Evolutionary conservation across 2,113 vertebrate genomes (phyloP), one percentile per base, ranked within the genome.

Genomic region (Noturus placidus): DNA sequence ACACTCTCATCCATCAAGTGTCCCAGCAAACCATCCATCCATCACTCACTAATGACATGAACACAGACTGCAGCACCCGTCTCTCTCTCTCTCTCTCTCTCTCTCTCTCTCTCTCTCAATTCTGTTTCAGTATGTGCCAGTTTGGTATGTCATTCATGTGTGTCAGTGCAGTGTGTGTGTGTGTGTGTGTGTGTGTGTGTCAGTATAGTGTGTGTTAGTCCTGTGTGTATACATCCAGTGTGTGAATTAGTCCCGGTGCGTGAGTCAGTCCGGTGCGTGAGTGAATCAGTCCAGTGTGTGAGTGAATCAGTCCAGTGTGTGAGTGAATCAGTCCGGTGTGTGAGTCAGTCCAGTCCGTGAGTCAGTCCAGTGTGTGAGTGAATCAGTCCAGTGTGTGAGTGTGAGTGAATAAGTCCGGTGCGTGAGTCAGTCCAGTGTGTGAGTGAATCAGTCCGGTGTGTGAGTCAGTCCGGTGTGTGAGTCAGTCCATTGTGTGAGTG

Each of bases 1-100:
- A 82, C 63, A 27, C 20, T 20, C 57, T 63, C 35, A 57, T 46
- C 57, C 81, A 17, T 83, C 35, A 61, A 65, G 13, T 61, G 13
- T 17, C 5, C 22, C 57, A 82, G 35, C 22, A 46, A 82, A 83
- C 56, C 56, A 25, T 50, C 61, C 82, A 83, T 67, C 42, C 14
- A 14, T 83, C 82, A 83, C 22, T 65, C 15, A 8, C 61, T 83
- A 52, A 83, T 65, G 59, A 50, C 82, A 65, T 83, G 35, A 50
- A 83, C 59, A 83, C 20, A 30, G 38, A 65, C 80, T 63, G 54
- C 80, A 78, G 74, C 22, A 7, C 11, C 17, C 14, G 15, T 61
- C 38, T 46, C 81, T 27, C 33, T 82, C 79, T 38, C 79, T 57
- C 33, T 25, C 79, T 82, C 56, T 38, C 33, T 22, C 79, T 61